Evolutionary conservation across 1,140 invertebrate species (phyloP).

Genomic region (Acromyrmex echinatior): DNA sequence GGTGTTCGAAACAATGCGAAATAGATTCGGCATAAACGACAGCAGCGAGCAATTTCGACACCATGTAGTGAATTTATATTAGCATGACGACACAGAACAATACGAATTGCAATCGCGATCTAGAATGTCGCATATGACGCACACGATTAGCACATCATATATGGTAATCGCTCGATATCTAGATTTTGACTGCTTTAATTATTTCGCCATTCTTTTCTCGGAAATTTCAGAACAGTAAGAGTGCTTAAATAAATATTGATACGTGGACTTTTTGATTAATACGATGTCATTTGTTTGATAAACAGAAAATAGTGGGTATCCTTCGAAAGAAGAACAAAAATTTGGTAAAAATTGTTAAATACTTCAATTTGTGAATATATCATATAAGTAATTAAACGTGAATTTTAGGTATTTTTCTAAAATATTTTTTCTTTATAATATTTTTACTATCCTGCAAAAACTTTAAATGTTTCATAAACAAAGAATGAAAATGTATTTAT

Average conservation of each 20-base stretch:
- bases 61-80: constrained; percentile 46
- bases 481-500: not conserved
- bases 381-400: not conserved
- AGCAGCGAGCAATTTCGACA: constrained; percentile 40
- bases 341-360: not conserved
- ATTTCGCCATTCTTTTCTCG: constrained; percentile 26
- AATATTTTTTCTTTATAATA: not conserved
- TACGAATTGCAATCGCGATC: constrained; percentile 41
- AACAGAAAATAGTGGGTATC: not conserved
- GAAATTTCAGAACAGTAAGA: not conserved
- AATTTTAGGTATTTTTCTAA: not conserved
- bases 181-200: constrained; percentile 36
- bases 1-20: not conserved
- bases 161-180: constrained; percentile 51
- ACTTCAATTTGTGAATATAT: not conserved
- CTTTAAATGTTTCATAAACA: not conserved
- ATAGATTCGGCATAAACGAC: constrained; percentile 44
- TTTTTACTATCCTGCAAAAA: not conserved
- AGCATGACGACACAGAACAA: constrained; percentile 50
- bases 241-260: not conserved
- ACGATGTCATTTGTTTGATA: not conserved
- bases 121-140: constrained; percentile 52
- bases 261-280: not conserved
- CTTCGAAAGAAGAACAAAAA: not conserved
- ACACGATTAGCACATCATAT: constrained; percentile 48